These are phyloP conservation scores for Neotoma lepida DNA, from an alignment of 2,113 vertebrate species.

Conservation along the genomic window DNA sequence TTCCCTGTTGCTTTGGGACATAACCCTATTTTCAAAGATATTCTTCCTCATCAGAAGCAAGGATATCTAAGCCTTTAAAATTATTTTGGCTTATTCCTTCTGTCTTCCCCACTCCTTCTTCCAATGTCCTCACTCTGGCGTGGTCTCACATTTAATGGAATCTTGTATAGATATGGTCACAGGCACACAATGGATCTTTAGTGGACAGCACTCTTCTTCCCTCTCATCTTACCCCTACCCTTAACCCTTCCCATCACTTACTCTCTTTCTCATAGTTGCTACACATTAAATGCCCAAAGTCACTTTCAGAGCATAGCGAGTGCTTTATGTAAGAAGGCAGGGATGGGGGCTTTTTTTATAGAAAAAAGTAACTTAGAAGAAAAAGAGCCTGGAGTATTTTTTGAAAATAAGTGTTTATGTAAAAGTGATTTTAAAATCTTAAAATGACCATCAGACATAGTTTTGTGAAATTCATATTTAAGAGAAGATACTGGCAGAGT, in stretches of 20 bases:
- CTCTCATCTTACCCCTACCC: conserved; percentile 43
- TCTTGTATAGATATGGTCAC: conserved; percentile 76
- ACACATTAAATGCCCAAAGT: conserved; percentile 84
- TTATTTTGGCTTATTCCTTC: conserved; percentile 40
- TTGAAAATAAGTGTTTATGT: conserved; percentile 89
- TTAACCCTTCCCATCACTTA: too few relatives aligned
- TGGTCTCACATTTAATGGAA: conserved; percentile 32
- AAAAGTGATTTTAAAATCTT: conserved; percentile 87
- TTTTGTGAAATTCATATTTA: conserved; percentile 82
- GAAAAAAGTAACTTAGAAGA: conserved; percentile 87
- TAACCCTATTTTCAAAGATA: too few relatives aligned
- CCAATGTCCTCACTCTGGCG: neutral
- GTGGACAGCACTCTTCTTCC: conserved; percentile 67
- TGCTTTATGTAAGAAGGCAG: conserved; percentile 90
- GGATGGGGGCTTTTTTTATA: conserved; percentile 87
- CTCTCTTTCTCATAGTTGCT: conserved; percentile 68
- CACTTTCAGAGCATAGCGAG: conserved; percentile 85
- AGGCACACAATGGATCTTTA: conserved; percentile 77
- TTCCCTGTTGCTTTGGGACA: too few relatives aligned
- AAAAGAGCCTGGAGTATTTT: conserved; percentile 90
- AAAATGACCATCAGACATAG: conserved; percentile 83
- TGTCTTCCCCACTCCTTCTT: neutral
- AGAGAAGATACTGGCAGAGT: conserved; percentile 62
- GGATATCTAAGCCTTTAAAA: too few relatives aligned
- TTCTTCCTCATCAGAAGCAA: too few relatives aligned